Evolutionary conservation across 64 coral and sea anemone species (phyloP), one percentile per base, ranked within the genome.

Genomic region (Anthopleura sola): DNA sequence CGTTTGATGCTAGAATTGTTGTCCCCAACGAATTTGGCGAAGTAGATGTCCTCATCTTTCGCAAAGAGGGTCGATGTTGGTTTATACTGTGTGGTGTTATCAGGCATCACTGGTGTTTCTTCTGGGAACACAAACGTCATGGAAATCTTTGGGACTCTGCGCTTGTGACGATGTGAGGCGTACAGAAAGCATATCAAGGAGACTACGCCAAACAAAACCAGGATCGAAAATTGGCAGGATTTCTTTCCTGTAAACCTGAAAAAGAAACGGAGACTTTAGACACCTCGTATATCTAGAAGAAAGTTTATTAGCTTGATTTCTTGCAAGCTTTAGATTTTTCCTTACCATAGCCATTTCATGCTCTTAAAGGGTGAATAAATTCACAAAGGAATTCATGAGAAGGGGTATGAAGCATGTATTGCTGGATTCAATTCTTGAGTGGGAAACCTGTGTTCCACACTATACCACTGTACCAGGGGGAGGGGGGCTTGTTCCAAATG

Each of bases 1-100:
- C 44, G 76, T 79, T 79, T 79, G 15, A 38, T 38, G 38, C 76
- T 79, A 11, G 76, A 79, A 14, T 71, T 71, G 31, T 71, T 71
- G 11, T 71, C 66, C 29, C 66, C 66, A 34, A 71, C 29, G n/a
- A 71, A 71, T 0, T 71, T 33, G 66, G 29, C 66, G 28, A 71
- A 71, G 24, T 71, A 14, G 14, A 71, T 71, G 29, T 71, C 66
- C 14, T 34, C 66, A 15, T 71, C 31, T 13, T 71, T 34, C 23
- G 66, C 66, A 16, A 34, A 71, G 3, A 71, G 11, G 8, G 26
- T 17, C 29, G 13, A 34, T 71, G n/a, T 71, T 34, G 29, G 10
- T 71, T 31, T 28, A 2, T n/a, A 71, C 6, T 71, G 66, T 2
- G 5, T 32, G 10, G 13, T 71, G 5, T 32, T 31, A 71, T 31